These are phyloP conservation scores for Dryomyza anilis DNA, from an alignment of 2,888 invertebrate genomes.

Conservation along the genomic window DNA sequence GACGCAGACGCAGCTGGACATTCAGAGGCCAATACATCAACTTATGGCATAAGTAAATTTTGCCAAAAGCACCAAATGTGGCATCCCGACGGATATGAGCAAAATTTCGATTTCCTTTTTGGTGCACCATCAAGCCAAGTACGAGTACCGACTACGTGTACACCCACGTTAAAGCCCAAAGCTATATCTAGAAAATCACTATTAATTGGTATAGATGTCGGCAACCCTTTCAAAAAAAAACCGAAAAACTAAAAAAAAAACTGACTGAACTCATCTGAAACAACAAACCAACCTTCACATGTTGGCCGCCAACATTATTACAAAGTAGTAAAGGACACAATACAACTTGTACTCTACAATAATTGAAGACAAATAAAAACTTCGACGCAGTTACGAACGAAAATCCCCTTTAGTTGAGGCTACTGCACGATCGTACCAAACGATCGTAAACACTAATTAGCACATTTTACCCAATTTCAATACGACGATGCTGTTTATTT, in stretches of 20 bases:
- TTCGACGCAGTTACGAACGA: not conserved
- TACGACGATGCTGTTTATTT: slow-evolving; percentile 4
- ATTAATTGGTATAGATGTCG: too few relatives aligned
- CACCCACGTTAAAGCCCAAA: too few relatives aligned
- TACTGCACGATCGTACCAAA: not conserved
- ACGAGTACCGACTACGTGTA: too few relatives aligned
- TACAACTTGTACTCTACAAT: not conserved
- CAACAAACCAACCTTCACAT: slow-evolving; percentile 2
- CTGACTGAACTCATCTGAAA: slow-evolving; percentile 17
- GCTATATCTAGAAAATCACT: too few relatives aligned
- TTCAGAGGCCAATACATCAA: slow-evolving; percentile 23
- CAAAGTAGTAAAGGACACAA: slow-evolving; percentile 15
- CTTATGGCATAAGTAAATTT: not conserved
- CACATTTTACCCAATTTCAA: slow-evolving; percentile 26
- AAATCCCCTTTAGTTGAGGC: not conserved
- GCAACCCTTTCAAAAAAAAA: too few relatives aligned
- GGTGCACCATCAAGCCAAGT: too few relatives aligned
- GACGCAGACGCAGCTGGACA: slow-evolving; percentile 13
- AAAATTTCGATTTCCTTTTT: too few relatives aligned
- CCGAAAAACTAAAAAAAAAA: too few relatives aligned
- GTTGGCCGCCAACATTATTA: not conserved
- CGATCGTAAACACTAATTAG: slow-evolving; percentile 34
- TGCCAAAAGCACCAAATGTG: too few relatives aligned
- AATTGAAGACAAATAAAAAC: not conserved
- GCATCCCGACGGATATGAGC: too few relatives aligned